phyloP scores from a whole-genome alignment of 2,888 invertebrate genomes.

The Drosophila koepferae region DNA sequence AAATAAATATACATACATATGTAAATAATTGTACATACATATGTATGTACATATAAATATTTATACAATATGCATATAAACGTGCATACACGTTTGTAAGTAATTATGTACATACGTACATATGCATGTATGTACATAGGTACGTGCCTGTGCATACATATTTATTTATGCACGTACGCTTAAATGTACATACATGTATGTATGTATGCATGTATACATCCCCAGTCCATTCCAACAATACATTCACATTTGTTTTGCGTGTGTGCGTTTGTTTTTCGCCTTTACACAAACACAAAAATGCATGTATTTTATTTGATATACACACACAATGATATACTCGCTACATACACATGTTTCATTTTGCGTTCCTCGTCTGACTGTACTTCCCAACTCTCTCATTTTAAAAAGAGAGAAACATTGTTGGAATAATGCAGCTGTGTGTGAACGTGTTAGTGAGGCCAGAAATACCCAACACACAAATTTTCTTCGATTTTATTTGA shows the following conservation, averaged over 20 bases:
- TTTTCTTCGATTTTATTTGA: constrained; percentile 54
- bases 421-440: constrained; percentile 67
- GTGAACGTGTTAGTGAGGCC: constrained; percentile 69
- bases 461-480: constrained; percentile 66
- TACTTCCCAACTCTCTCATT: constrained; percentile 69
- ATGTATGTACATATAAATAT: constrained; percentile 6
- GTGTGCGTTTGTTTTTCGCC: constrained; percentile 54
- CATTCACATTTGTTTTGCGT: constrained; percentile 35
- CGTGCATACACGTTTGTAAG: not conserved
- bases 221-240: constrained; percentile 47
- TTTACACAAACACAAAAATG: constrained; percentile 62
- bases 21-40: not conserved
- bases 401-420: constrained; percentile 59
- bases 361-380: constrained; percentile 75
- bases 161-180: constrained; percentile 1
- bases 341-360: constrained; percentile 75
- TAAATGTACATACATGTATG: not conserved
- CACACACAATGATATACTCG: constrained; percentile 51
- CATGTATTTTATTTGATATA: constrained; percentile 60
- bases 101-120: constrained; percentile 1
- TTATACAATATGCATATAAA: constrained; percentile 22
- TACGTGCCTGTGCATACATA: not conserved
- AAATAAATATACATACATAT: not conserved
- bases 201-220: constrained; percentile 28
- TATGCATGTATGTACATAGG: constrained; percentile 11